A percentile compares a stretch with the other conserved stretches of the same genome.
Conservation (phyloP, 2,797 vertebrate genomes). For the Squalus acanthias region DNA sequence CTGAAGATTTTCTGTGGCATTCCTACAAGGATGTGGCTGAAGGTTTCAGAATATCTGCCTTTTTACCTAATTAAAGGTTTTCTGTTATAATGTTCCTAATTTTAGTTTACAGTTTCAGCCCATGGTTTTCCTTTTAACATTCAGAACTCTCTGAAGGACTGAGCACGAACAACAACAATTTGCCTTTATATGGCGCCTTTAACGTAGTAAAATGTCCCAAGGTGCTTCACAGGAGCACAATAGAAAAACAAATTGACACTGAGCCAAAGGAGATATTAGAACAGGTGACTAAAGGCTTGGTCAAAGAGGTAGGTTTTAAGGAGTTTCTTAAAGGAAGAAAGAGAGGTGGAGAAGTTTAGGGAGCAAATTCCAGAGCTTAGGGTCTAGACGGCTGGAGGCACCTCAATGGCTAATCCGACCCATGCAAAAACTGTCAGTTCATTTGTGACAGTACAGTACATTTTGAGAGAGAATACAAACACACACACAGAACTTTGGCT, state of each 20-base stretch:
- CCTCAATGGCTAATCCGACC: background rate
- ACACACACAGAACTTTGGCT: background rate
- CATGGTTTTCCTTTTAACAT: background rate
- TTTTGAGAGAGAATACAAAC: background rate
- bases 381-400: background rate
- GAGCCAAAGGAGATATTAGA: background rate
- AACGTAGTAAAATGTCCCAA: background rate
- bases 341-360: background rate
- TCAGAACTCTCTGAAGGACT: background rate
- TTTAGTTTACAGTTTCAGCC: background rate
- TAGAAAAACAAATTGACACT: background rate
- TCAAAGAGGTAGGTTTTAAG: background rate
- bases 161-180: background rate
- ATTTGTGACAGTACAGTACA: background rate
- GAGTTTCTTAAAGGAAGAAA: background rate
- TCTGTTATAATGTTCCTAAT: background rate
- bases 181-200: background rate
- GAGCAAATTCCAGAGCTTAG: background rate
- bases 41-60: conserved; percentile 1
- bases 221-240: background rate
- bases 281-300: background rate
- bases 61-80: background rate
- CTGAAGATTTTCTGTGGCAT: background rate
- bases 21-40: conserved; percentile 5
- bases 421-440: background rate